phyloP scores from a whole-genome alignment of 2,888 invertebrate genomes.

The Eilema caniola region DNA sequence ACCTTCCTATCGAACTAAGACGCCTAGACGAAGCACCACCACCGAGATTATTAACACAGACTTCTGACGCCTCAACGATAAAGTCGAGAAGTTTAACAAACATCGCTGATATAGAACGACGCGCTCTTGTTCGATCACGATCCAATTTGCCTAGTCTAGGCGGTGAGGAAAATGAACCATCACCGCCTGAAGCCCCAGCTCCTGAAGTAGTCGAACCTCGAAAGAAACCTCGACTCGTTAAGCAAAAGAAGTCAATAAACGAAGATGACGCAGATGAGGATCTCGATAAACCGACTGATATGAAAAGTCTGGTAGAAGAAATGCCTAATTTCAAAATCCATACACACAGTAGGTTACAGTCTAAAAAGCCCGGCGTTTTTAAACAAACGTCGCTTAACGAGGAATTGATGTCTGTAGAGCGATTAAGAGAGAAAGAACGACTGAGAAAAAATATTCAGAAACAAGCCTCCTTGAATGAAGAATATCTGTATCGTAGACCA shows the following conservation, averaged over 20 bases:
- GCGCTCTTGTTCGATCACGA: constrained; percentile 90
- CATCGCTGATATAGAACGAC: constrained; percentile 91
- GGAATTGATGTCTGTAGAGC: constrained; percentile 95
- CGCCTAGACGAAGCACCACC: constrained; percentile 89
- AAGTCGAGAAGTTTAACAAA: constrained; percentile 95
- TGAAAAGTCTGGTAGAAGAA: constrained; percentile 89
- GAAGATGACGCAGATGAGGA: constrained; percentile 90
- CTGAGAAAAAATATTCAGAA: constrained; percentile 95
- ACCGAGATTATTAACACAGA: constrained; percentile 77
- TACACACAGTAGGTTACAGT: constrained; percentile 71
- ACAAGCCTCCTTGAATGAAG: constrained; percentile 95
- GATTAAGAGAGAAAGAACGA: constrained; percentile 93
- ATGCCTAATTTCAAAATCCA: constrained; percentile 89
- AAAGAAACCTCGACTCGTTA: constrained; percentile 91
- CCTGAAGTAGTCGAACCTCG: constrained; percentile 85
- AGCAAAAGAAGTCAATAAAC: constrained; percentile 94
- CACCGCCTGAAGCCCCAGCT: constrained; percentile 60
- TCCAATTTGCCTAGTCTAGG: constrained; percentile 92
- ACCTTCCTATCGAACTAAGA: constrained; percentile 95
- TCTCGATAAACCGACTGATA: constrained; percentile 89
- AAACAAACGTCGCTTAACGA: constrained; percentile 96
- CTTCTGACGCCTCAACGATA: constrained; percentile 87
- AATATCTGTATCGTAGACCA: constrained; percentile 90
- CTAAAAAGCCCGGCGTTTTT: constrained; percentile 88
- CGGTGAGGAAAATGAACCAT: constrained; percentile 71